Conservation (phyloP, 2,888 invertebrate species). For the Syritta pipiens region DNA sequence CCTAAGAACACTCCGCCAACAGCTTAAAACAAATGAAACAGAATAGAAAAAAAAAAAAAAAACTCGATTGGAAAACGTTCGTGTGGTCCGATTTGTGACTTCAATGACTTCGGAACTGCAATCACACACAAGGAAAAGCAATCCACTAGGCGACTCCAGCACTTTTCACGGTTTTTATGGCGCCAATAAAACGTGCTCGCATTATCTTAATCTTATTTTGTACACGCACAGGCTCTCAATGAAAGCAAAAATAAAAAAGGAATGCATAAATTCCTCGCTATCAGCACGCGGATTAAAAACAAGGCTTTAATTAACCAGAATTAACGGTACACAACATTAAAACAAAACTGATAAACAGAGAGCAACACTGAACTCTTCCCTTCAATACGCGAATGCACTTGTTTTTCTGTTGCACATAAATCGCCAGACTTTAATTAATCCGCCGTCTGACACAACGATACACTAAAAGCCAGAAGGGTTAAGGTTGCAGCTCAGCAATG, state of each 20-base stretch:
- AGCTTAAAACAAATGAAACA: too few relatives aligned
- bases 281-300: slow-evolving; percentile 4
- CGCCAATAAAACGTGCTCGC: slow-evolving; percentile 13
- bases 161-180: slow-evolving; percentile 1
- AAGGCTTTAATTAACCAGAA: slow-evolving; percentile 5
- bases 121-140: too few relatives aligned
- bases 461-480: slow-evolving; percentile 34
- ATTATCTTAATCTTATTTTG: slow-evolving; percentile 4
- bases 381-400: background rate
- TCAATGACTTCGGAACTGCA: too few relatives aligned
- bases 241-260: background rate
- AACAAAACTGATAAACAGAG: slow-evolving; percentile 14
- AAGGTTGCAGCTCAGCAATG: slow-evolving; percentile 14
- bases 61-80: too few relatives aligned
- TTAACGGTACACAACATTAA: slow-evolving; percentile 5
- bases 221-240: background rate
- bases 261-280: background rate
- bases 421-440: background rate
- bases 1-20: too few relatives aligned
- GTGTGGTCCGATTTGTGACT: too few relatives aligned
- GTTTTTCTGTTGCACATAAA: background rate
- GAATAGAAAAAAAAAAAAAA: too few relatives aligned
- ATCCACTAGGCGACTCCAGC: background rate
- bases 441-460: slow-evolving; percentile 14
- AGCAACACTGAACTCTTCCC: background rate